phyloP scores from a whole-genome alignment of 2,888 invertebrate species.

The Balanococcus diminutus region DNA sequence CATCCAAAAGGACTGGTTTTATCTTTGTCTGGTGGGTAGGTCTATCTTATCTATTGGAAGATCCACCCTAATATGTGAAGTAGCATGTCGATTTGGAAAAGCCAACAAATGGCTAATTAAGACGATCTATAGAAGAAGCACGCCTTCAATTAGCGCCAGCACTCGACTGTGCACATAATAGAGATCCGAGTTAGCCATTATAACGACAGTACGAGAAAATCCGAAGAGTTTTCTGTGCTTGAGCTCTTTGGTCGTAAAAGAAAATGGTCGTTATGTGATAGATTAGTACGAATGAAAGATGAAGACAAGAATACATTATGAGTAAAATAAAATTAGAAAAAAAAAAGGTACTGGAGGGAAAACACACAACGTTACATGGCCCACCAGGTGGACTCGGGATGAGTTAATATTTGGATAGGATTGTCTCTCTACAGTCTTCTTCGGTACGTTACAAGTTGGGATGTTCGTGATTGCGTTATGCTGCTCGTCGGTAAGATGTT shows the following conservation, averaged over 20 bases:
- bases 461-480: conserved; percentile 42
- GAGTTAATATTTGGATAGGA: conserved; percentile 56
- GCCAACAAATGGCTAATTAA: conserved; percentile 10
- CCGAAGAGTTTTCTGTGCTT: background rate
- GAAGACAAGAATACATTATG: conserved; percentile 54
- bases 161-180: background rate
- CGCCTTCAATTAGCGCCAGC: conserved; percentile 22
- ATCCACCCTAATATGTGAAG: background rate
- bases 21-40: background rate
- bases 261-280: conserved; percentile 15
- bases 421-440: conserved; percentile 21
- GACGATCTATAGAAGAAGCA: conserved; percentile 8
- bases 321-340: conserved; percentile 20
- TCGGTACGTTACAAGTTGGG: conserved; percentile 34
- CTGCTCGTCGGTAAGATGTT: conserved; percentile 43
- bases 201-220: background rate
- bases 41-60: no score
- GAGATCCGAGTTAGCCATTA: background rate
- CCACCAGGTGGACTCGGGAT: conserved; percentile 54
- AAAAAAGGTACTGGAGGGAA: conserved; percentile 5
- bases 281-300: conserved; percentile 52
- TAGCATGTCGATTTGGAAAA: background rate
- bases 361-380: conserved; percentile 36
- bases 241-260: no score
- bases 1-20: background rate